Conservation (phyloP, 2,113 vertebrate species). For the Anas platyrhynchos region DNA sequence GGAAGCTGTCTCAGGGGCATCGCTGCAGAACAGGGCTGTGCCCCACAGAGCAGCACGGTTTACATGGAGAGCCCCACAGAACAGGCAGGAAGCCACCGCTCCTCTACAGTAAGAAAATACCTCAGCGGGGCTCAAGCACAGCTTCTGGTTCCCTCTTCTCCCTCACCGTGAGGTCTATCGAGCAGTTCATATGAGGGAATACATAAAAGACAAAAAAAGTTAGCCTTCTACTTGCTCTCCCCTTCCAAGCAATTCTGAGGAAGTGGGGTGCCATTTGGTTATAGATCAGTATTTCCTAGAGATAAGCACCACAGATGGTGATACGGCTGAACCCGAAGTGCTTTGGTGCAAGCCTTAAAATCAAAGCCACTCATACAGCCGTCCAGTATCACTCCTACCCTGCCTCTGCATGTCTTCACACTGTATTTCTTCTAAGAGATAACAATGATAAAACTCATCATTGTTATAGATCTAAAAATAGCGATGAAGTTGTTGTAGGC, state of each 20-base stretch:
- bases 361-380: neutral
- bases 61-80: neutral
- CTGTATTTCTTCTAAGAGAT: neutral
- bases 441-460: rapidly evolving
- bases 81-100: neutral
- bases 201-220: neutral
- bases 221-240: too few species aligned
- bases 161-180: neutral
- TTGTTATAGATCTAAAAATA: neutral
- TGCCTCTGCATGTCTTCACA: neutral
- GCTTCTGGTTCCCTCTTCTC: neutral
- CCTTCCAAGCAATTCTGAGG: neutral
- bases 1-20: neutral
- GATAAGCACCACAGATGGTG: neutral
- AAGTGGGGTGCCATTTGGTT: too few species aligned
- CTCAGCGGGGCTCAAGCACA: neutral
- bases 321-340: neutral
- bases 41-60: neutral
- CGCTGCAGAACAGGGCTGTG: rapidly evolving
- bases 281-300: neutral
- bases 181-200: neutral
- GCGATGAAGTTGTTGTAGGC: neutral
- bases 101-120: neutral
- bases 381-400: neutral
- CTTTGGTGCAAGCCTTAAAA: neutral